phyloP scores from a whole-genome alignment of 2,888 invertebrate species.

The Ametastegia equiseti region DNA sequence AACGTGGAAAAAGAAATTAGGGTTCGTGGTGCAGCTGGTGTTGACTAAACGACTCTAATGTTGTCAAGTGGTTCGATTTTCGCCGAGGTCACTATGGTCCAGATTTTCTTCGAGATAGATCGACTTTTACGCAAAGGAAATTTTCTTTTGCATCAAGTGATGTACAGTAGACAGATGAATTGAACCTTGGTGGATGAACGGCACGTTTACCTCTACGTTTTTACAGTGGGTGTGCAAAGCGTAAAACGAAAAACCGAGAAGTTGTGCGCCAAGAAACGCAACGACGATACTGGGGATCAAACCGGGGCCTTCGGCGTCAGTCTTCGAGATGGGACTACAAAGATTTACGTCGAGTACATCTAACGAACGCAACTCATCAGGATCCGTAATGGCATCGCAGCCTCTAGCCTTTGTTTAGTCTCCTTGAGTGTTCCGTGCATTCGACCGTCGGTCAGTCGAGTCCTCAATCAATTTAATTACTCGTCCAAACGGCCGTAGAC shows the following conservation, averaged over 20 bases:
- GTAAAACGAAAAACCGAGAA: neutral
- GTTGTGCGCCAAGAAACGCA: neutral
- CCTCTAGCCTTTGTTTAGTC: slow-evolving; percentile 59
- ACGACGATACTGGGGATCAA: neutral
- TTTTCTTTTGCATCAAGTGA: neutral
- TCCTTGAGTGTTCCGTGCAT: slow-evolving; percentile 33
- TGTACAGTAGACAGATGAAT: neutral
- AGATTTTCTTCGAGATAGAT: neutral
- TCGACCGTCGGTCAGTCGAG: slow-evolving; percentile 34
- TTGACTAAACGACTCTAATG: neutral
- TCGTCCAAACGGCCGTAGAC: slow-evolving; percentile 51
- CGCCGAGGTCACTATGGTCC: neutral
- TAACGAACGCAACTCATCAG: slow-evolving; percentile 66
- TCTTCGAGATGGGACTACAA: slow-evolving; percentile 31
- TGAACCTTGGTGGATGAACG: neutral
- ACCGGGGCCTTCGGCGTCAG: slow-evolving; percentile 22
- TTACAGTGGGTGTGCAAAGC: neutral
- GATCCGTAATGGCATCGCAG: slow-evolving; percentile 61
- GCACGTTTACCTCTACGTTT: neutral
- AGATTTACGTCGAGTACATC: slow-evolving; percentile 46
- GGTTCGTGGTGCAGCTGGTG: neutral
- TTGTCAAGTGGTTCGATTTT: neutral
- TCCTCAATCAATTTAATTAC: slow-evolving; percentile 63
- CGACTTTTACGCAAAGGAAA: neutral
- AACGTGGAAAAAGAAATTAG: neutral